Evolutionary conservation across 2,888 invertebrate genomes (phyloP), one percentile per base, ranked within the genome.

Genomic region (Eulithis testata): DNA sequence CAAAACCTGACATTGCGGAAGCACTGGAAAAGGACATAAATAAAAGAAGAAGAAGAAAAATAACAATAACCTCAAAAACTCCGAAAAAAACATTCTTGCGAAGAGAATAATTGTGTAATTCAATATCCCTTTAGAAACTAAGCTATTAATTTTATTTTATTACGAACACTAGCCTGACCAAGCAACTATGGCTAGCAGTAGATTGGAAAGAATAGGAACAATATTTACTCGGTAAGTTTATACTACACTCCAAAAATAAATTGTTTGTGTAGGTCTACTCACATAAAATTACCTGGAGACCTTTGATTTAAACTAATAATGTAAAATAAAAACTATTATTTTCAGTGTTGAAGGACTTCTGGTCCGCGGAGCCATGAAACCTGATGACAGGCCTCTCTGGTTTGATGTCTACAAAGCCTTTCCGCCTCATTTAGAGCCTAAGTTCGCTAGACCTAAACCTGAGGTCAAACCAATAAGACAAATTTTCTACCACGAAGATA

Each of bases 331-430:
- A 21, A 21, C 21, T 21, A 21, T 31, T 31, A 31, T 31, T 5
- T 12, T 47, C 82, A 97, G 98, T 84, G 94, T 96, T 2, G 94
- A 95, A 74, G 97, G 98, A 5, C 91, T 99, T 44, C 83, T 99
- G 11, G 94, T 95, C 66, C 94, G 96, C 27, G 97, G 97, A 55
- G 98, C 97, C 4, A 91, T 98, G 85, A 96, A 95, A 81, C 92
- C 95, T 63, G 96, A 96, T 73, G 98, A 99, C 77, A 94, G 96
- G 71, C 99, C 99, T 0, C 67, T 99, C 9, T 99, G 99, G 99
- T 98, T 96, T 83, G 97, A 98, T 82, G 91, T 99, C 27, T 99
- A 98, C 84, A 95, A 95, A 87, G 95, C 96, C 0, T 98, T 98
- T 90, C 99, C 99, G 7, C 99, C 99, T 1, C 95, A 95, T 72